Percentiles rank a stretch among this genome's conserved stretches.
phyloP scores from a whole-genome alignment of 35 echinoderm and acorn worm genomes.

The Lytechinus pictus region DNA sequence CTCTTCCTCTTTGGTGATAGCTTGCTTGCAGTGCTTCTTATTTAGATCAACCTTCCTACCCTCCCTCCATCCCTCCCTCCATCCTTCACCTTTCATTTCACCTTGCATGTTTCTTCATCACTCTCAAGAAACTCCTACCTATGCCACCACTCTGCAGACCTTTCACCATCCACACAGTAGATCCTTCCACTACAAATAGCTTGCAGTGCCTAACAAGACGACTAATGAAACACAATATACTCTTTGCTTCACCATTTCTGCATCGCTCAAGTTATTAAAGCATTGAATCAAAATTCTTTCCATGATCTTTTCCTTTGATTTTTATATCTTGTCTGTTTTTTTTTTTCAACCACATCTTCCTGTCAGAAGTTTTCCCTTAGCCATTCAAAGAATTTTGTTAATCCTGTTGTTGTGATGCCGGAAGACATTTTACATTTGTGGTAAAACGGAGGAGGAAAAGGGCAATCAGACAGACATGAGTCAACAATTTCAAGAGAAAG shows the following conservation, averaged over 20 bases:
- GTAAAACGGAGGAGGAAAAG: background rate
- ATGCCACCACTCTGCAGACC: background rate
- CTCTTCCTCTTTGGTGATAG: constrained; percentile 4
- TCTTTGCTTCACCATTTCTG: background rate
- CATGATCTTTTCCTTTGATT: background rate
- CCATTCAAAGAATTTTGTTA: background rate
- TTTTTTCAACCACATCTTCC: background rate
- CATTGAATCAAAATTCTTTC: background rate
- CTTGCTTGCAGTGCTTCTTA: constrained; percentile 9
- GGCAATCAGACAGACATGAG: too few species aligned
- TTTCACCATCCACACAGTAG: background rate
- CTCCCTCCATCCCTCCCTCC: background rate
- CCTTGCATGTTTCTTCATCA: background rate
- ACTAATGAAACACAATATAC: background rate
- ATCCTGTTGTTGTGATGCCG: background rate
- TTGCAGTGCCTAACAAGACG: background rate
- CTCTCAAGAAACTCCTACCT: background rate
- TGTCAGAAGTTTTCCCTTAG: background rate
- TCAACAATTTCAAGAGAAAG: background rate
- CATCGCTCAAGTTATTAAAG: too few species aligned
- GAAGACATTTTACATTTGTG: background rate
- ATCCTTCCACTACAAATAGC: background rate
- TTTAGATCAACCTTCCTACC: background rate
- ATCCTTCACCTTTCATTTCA: background rate
- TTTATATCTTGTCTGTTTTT: background rate